phyloP scores from a whole-genome alignment of 2,113 vertebrate species.

The Nyctibius bracteatus region DNA sequence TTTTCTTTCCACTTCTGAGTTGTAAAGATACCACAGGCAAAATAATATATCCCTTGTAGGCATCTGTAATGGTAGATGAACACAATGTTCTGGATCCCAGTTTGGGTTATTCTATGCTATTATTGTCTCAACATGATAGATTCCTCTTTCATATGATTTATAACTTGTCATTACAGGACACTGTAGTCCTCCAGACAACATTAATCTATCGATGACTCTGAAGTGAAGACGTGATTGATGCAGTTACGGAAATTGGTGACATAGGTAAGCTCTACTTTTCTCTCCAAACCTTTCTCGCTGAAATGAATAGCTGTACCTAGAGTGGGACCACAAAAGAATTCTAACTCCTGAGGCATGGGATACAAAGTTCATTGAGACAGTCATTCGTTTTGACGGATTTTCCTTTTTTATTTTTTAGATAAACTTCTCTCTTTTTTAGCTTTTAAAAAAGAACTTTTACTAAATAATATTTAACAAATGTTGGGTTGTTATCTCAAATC shows the following conservation, averaged over 20 bases:
- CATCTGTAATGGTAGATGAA: background rate
- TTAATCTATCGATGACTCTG: slow-evolving; percentile 48
- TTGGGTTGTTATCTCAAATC: background rate
- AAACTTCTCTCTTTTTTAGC: background rate
- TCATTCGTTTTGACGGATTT: background rate
- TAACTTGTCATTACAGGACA: slow-evolving; percentile 67
- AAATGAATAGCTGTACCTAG: background rate
- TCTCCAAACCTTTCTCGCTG: background rate
- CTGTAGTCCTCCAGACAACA: slow-evolving; percentile 27
- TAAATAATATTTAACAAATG: background rate
- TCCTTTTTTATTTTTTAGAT: background rate
- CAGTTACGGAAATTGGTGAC: background rate
- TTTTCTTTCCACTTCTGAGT: background rate
- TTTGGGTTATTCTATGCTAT: background rate
- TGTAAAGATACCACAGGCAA: background rate
- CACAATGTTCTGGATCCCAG: background rate
- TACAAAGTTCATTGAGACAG: fast-evolving
- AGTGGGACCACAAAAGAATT: background rate
- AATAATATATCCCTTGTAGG: background rate
- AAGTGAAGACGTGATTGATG: background rate
- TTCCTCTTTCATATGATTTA: slow-evolving; percentile 35
- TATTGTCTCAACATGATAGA: background rate
- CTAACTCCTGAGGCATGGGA: background rate
- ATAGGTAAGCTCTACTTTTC: slow-evolving; percentile 5
- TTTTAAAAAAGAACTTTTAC: background rate